Conservation (phyloP, 1,140 invertebrate genomes). For the Trichoplusia ni region DNA sequence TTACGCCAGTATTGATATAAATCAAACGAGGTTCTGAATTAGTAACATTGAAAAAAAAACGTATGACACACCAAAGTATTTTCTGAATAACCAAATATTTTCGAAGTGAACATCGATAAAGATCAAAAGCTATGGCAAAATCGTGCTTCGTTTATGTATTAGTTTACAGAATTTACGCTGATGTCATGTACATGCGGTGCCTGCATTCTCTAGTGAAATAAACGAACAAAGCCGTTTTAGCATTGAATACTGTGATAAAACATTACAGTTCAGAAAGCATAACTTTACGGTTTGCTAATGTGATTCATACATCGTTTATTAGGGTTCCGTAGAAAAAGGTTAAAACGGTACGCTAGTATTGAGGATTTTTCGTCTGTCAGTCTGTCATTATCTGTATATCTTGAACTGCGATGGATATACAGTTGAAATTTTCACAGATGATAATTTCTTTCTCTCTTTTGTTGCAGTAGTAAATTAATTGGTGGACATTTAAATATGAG, state of each 20-base stretch:
- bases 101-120: background rate
- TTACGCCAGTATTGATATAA: too few relatives aligned
- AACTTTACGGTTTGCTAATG: constrained; percentile 11
- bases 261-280: constrained; percentile 29
- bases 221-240: constrained; percentile 7
- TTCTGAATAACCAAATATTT: background rate
- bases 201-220: constrained; percentile 17
- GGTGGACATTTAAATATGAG: too few relatives aligned
- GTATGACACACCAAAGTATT: background rate
- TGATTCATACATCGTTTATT: constrained; percentile 18
- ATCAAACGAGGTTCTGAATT: too few relatives aligned
- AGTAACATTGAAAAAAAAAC: too few relatives aligned
- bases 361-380: too few relatives aligned
- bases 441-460: too few relatives aligned
- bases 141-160: constrained; percentile 4
- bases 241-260: constrained; percentile 21
- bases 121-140: background rate
- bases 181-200: background rate
- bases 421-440: too few relatives aligned
- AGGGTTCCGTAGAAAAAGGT: too few relatives aligned
- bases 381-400: too few relatives aligned
- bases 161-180: constrained; percentile 2
- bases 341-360: too few relatives aligned
- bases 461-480: too few relatives aligned
- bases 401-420: too few relatives aligned